Evolutionary conservation across 1,140 invertebrate genomes (phyloP).

Genomic region (Trinorchestia longiramus): DNA sequence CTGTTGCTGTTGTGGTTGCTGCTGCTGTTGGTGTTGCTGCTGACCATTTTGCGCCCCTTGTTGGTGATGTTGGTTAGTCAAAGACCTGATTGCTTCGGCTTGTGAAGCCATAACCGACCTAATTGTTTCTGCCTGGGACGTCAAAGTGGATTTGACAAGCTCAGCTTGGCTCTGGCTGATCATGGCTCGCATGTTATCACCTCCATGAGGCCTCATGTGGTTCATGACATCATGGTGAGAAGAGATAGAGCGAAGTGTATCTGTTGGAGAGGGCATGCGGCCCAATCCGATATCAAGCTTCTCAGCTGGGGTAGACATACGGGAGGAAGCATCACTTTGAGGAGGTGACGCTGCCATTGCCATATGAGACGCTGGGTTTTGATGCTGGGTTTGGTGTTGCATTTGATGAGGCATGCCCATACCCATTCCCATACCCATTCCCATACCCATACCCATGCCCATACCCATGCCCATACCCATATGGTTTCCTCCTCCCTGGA

Average conservation of each 20-base stretch:
- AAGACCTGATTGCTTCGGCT: conserved; percentile 65
- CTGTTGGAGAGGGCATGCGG: conserved; percentile 66
- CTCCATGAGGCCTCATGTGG: conserved; percentile 66
- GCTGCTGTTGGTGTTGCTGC: conserved; percentile 68
- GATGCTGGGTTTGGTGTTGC: conserved; percentile 61
- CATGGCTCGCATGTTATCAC: conserved; percentile 66
- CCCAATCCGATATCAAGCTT: conserved; percentile 65
- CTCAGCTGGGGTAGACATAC: conserved; percentile 67
- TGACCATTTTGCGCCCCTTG: conserved; percentile 77
- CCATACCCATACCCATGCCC: conserved; percentile 65
- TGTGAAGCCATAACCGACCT: conserved; percentile 64
- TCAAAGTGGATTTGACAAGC: conserved; percentile 66
- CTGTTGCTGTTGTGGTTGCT: conserved; percentile 74
- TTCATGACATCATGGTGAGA: conserved; percentile 66
- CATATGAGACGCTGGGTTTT: conserved; percentile 59
- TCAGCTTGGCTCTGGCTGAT: conserved; percentile 67
- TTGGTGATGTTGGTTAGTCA: conserved; percentile 78
- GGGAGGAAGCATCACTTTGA: conserved; percentile 66
- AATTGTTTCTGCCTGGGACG: conserved; percentile 66
- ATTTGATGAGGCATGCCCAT: conserved; percentile 66
- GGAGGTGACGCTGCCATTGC: conserved; percentile 67
- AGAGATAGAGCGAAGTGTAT: conserved; percentile 65
- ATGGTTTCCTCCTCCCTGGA: conserved; percentile 64
- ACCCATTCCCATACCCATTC: conserved; percentile 67
- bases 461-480: conserved; percentile 66